Conservation (phyloP, 53 echinoderm and acorn worm species). For the Actinopyga echinites region DNA sequence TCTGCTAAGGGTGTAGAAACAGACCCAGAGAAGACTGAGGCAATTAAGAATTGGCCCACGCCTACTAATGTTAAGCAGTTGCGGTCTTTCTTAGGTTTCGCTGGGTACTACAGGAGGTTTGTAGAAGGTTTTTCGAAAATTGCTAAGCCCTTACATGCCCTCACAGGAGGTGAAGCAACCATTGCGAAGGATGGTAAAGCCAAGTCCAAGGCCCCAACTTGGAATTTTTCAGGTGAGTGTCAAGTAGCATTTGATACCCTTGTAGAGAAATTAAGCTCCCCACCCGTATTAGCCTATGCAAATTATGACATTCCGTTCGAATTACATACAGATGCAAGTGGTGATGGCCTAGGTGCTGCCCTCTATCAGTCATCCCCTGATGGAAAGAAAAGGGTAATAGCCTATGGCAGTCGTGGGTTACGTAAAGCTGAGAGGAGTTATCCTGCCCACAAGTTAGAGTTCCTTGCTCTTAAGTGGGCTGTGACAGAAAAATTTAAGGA, state of each 20-base stretch:
- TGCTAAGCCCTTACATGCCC: too few relatives aligned
- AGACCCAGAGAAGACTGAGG: slow-evolving; percentile 34
- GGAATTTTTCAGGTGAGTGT: too few relatives aligned
- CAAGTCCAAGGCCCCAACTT: too few relatives aligned
- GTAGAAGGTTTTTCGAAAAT: too few relatives aligned
- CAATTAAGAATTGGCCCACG: slow-evolving; percentile 30
- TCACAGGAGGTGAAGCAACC: too few relatives aligned
- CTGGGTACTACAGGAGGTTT: slow-evolving; percentile 17
- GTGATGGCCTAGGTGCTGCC: slow-evolving; percentile 38
- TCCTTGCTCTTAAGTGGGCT: slow-evolving; percentile 35
- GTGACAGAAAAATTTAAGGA: slow-evolving; percentile 40
- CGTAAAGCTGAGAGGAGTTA: slow-evolving; percentile 31
- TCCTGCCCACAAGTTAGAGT: slow-evolving; percentile 35
- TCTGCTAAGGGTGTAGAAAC: slow-evolving; percentile 18
- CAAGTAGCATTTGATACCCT: too few relatives aligned
- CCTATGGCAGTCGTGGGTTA: slow-evolving; percentile 42
- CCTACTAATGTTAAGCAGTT: slow-evolving; percentile 26
- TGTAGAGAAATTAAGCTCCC: neutral
- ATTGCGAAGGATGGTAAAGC: too few relatives aligned
- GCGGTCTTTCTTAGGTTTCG: slow-evolving; percentile 28
- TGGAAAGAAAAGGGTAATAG: slow-evolving; percentile 30
- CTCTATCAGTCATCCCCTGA: slow-evolving; percentile 14
- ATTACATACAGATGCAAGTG: slow-evolving; percentile 49
- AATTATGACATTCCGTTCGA: slow-evolving; percentile 7
- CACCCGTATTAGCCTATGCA: slow-evolving; percentile 44